phyloP scores from a whole-genome alignment of 2,888 invertebrate genomes.

The Chymomyza fuscimana region DNA sequence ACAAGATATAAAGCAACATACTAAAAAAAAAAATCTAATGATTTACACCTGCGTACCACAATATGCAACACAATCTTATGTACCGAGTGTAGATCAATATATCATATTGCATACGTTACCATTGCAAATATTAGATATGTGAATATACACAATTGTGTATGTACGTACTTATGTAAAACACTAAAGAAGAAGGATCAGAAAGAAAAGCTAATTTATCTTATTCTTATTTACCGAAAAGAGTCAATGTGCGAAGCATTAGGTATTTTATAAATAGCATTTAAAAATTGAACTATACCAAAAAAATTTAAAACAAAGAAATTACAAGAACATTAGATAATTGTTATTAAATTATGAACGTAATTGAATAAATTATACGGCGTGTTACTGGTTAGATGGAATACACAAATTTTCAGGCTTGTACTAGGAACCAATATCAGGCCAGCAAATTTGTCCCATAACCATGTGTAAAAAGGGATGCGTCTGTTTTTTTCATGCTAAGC shows the following conservation, averaged over 20 bases:
- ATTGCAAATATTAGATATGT: neutral
- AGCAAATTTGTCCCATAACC: neutral
- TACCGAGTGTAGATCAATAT: neutral
- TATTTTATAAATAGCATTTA: constrained; percentile 45
- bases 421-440: neutral
- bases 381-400: neutral
- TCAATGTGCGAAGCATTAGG: constrained; percentile 41
- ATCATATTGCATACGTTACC: neutral
- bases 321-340: constrained; percentile 48
- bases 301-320: constrained; percentile 19
- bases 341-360: constrained; percentile 37
- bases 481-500: neutral
- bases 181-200: neutral
- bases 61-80: neutral
- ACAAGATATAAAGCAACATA: neutral
- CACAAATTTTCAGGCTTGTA: neutral
- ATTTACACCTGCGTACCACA: neutral
- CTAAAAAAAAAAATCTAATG: neutral
- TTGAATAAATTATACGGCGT: neutral
- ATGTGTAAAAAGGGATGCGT: neutral
- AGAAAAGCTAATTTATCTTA: neutral
- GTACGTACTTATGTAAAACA: neutral
- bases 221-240: constrained; percentile 4
- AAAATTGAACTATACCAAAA: constrained; percentile 34
- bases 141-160: neutral